Evolutionary conservation across 2,113 vertebrate genomes (phyloP).

Genomic region (Donacobius atricapilla): DNA sequence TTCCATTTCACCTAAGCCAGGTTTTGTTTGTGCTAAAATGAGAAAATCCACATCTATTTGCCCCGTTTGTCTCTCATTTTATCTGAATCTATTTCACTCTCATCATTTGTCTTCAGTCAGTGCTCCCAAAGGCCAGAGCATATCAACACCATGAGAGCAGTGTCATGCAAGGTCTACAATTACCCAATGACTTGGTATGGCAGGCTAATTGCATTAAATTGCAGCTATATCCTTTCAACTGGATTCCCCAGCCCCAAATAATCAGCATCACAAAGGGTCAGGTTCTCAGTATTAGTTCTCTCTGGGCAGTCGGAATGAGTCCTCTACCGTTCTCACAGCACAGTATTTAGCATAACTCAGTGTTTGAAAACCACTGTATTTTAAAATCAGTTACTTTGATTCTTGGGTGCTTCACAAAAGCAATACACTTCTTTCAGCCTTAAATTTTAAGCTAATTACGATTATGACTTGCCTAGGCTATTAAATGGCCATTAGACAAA

Average conservation of each 20-base stretch:
- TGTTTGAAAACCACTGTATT: background rate
- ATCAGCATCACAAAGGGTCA: slow-evolving; percentile 8
- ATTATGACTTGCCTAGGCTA: background rate
- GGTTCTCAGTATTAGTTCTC: slow-evolving; percentile 2
- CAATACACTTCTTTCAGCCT: background rate
- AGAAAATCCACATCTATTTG: slow-evolving; percentile 40
- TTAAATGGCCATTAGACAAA: background rate
- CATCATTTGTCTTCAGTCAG: slow-evolving; percentile 27
- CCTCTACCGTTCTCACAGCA: background rate
- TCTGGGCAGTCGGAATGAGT: background rate
- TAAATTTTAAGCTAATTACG: background rate
- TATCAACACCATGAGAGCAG: background rate
- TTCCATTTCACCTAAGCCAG: slow-evolving; percentile 51
- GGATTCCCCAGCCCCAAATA: slow-evolving; percentile 29
- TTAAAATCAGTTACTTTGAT: background rate
- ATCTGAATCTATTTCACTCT: slow-evolving; percentile 29
- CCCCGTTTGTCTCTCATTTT: slow-evolving; percentile 47
- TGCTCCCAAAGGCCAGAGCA: background rate
- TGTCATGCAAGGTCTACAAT: slow-evolving; percentile 40
- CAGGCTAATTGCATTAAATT: slow-evolving; percentile 37
- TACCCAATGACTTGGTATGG: slow-evolving; percentile 26
- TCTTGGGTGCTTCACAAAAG: background rate
- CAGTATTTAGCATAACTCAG: background rate
- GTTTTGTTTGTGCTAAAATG: slow-evolving; percentile 55
- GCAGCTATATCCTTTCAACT: slow-evolving; percentile 47